phyloP scores from a whole-genome alignment of 1,140 invertebrate species.

The Drosophila littoralis region DNA sequence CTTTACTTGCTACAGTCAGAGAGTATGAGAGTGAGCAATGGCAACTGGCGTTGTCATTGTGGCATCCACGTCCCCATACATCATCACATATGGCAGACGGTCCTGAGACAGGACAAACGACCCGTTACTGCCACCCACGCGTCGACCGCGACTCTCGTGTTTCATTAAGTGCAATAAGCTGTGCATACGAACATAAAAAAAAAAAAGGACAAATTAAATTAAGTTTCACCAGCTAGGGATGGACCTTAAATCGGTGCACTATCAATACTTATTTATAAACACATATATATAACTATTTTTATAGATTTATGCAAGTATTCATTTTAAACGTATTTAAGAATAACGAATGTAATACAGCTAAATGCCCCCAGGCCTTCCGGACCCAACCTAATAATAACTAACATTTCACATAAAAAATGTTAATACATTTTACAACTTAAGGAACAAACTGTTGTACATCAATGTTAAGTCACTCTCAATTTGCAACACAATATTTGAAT shows the following conservation, averaged over 20 bases:
- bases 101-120: conserved; percentile 59
- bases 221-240: conserved; percentile 27
- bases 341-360: too few species aligned
- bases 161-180: conserved; percentile 82
- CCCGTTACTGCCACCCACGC: neutral
- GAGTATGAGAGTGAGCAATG: conserved; percentile 13
- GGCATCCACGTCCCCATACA: conserved; percentile 61
- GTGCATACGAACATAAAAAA: conserved; percentile 51
- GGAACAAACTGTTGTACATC: too few species aligned
- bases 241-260: conserved; percentile 13
- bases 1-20: conserved; percentile 23
- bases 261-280: neutral
- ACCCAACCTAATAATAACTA: too few species aligned
- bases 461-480: too few species aligned
- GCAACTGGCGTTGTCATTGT: conserved; percentile 54
- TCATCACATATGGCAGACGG: conserved; percentile 70
- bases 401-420: too few species aligned
- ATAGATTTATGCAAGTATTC: too few species aligned
- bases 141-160: conserved; percentile 26
- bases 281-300: too few species aligned
- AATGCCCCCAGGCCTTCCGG: too few species aligned
- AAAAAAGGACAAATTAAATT: conserved; percentile 69
- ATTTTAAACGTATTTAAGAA: too few species aligned
- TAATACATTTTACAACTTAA: too few species aligned
- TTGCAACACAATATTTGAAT: too few species aligned